Evolutionary conservation across 1,140 invertebrate genomes (phyloP).

Genomic region (Calosoma granatense): DNA sequence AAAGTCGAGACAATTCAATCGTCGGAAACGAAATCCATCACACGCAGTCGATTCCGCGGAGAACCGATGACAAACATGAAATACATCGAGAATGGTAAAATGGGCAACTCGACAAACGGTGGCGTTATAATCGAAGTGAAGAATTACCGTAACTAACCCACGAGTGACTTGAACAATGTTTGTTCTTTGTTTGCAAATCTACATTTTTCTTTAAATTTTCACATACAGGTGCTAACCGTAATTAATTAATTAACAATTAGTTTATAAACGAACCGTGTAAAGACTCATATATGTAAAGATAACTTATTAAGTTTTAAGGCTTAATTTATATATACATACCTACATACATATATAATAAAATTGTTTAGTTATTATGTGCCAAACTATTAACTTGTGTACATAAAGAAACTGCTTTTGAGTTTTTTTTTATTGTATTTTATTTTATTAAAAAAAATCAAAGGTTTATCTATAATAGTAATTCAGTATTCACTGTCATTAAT

Average conservation of each 20-base stretch:
- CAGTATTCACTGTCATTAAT: too few species aligned
- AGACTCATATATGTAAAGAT: not conserved
- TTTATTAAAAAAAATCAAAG: not conserved
- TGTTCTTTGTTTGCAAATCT: too few species aligned
- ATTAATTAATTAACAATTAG: not conserved
- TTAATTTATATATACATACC: not conserved
- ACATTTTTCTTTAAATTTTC: too few species aligned
- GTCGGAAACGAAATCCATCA: conserved; percentile 54
- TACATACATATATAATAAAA: not conserved
- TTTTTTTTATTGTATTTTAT: not conserved
- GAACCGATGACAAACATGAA: conserved; percentile 35
- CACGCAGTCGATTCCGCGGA: conserved; percentile 47
- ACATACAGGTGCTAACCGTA: not conserved
- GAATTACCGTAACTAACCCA: conserved; percentile 27
- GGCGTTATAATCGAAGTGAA: conserved; percentile 41
- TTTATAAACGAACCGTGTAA: not conserved
- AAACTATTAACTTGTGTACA: not conserved
- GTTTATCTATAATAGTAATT: too few species aligned
- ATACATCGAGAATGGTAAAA: conserved; percentile 39
- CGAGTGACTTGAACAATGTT: too few species aligned
- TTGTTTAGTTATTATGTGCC: not conserved
- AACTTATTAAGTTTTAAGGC: not conserved
- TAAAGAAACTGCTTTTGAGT: not conserved
- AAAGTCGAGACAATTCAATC: conserved; percentile 51
- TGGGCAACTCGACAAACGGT: conserved; percentile 31